Evolutionary conservation across 2,113 vertebrate species (phyloP).

Genomic region (Sapajus apella): DNA sequence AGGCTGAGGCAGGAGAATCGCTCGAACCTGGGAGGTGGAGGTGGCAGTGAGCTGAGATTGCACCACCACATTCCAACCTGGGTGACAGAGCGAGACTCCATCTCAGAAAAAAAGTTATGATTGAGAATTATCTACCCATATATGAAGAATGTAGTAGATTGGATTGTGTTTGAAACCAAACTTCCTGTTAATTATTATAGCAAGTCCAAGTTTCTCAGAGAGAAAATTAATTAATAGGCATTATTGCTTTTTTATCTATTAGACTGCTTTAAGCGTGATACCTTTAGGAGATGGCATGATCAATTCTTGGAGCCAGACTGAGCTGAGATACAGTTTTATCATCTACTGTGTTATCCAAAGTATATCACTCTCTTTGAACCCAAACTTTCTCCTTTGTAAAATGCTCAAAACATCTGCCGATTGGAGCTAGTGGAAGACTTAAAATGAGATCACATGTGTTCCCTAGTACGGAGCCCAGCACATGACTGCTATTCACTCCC

Average conservation of each 20-base stretch:
- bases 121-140: not conserved
- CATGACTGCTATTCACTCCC: not conserved
- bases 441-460: not conserved
- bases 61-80: too few species aligned
- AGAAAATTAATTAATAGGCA: not conserved
- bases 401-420: not conserved
- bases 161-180: not conserved
- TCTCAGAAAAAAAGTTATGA: not conserved
- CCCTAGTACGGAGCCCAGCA: not conserved
- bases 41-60: too few species aligned
- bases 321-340: not conserved
- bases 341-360: not conserved
- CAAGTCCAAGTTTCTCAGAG: not conserved
- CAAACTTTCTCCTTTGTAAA: not conserved
- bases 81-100: too few species aligned
- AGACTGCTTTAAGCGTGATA: not conserved
- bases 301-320: not conserved
- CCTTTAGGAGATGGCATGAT: not conserved
- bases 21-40: too few species aligned
- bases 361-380: not conserved
- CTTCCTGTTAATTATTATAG: not conserved
- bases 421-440: not conserved
- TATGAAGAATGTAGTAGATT: not conserved
- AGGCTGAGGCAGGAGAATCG: too few species aligned
- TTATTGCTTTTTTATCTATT: not conserved